These are phyloP conservation scores for Clarias magur DNA, from an alignment of 2,113 vertebrate species.

Conservation along the genomic window DNA sequence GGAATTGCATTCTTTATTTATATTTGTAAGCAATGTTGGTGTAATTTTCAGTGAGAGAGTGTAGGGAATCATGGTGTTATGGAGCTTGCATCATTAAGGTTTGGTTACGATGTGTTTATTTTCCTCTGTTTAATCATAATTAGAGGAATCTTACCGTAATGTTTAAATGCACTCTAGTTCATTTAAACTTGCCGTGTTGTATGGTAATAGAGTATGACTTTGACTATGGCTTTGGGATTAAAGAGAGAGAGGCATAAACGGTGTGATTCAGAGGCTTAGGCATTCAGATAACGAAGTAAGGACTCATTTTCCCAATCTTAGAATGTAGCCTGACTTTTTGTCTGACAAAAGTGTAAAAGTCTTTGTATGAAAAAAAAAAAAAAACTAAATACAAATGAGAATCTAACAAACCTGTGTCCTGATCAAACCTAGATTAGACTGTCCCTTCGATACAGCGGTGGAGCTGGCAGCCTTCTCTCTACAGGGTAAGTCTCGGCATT, in stretches of 20 bases:
- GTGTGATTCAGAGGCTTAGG: background rate
- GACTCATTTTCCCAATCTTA: background rate
- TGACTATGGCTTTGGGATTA: background rate
- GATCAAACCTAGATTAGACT: slow-evolving; percentile 81
- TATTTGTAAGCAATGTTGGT: slow-evolving; percentile 11
- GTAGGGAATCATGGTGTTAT: background rate
- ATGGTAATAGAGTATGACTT: background rate
- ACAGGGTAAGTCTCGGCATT: slow-evolving; percentile 79
- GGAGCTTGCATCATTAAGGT: background rate
- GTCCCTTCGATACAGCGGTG: slow-evolving; percentile 89
- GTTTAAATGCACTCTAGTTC: background rate
- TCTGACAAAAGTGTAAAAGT: too few species aligned
- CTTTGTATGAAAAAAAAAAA: too few species aligned
- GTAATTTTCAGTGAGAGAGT: slow-evolving; percentile 6
- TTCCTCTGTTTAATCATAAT: background rate
- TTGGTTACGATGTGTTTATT: background rate
- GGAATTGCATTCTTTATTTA: slow-evolving; percentile 1
- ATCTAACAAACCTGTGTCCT: background rate
- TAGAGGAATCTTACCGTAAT: background rate
- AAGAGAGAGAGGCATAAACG: too few species aligned
- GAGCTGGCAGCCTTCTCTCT: slow-evolving; percentile 90
- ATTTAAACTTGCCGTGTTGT: background rate
- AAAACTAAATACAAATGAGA: background rate
- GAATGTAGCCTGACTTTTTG: background rate
- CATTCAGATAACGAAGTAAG: background rate